Conservation (phyloP, 2,797 vertebrate species). For the Melanotaenia nigrans region DNA sequence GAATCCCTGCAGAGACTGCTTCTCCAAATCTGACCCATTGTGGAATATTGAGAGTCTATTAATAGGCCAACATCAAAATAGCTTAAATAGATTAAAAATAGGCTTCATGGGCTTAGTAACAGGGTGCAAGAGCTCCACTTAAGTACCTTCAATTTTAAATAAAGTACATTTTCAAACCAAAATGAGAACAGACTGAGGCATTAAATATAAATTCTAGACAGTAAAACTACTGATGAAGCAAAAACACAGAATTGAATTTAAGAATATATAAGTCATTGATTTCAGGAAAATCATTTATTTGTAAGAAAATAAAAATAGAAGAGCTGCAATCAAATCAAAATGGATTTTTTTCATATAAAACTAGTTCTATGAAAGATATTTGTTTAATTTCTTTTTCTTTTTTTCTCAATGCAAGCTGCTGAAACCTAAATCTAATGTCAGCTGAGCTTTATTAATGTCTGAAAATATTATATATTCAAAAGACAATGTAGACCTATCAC, state of each 20-base stretch:
- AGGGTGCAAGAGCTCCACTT: background rate
- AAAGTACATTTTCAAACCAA: background rate
- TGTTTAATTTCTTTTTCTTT: background rate
- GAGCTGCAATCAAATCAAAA: background rate
- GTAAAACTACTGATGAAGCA: background rate
- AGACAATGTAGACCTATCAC: too few relatives aligned
- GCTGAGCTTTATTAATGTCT: background rate
- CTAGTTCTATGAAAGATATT: background rate
- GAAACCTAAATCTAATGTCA: background rate
- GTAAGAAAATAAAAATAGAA: background rate
- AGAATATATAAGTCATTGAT: background rate
- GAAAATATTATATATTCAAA: background rate
- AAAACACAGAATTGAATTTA: background rate
- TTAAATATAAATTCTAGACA: background rate
- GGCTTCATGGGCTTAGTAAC: background rate
- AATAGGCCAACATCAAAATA: conserved; percentile 13
- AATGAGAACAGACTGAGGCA: background rate
- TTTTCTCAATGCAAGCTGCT: background rate
- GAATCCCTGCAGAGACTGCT: background rate
- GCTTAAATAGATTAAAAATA: conserved; percentile 21
- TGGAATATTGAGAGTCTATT: conserved; percentile 8
- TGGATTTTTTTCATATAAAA: background rate
- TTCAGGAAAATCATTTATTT: background rate
- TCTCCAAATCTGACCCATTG: conserved; percentile 1
- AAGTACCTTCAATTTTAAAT: conserved; percentile 2